Evolutionary conservation across 2,797 vertebrate species (phyloP), one percentile per base, ranked within the genome.

Genomic region (Glossophaga mutica): DNA sequence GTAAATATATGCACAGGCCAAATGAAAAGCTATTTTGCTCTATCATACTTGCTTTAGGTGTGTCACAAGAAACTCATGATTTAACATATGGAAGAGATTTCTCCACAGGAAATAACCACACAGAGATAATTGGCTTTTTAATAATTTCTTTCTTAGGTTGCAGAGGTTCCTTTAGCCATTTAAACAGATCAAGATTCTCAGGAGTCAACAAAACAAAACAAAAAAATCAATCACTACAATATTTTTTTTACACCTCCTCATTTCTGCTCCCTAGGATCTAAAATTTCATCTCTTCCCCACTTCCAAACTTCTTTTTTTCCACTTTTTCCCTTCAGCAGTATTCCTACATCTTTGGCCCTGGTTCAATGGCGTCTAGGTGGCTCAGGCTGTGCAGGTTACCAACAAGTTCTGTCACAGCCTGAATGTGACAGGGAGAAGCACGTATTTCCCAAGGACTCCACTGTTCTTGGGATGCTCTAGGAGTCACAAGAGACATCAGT

Each of bases 391-490:
- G 79, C 96, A 97, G 50, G 92, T 98, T 88, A 99, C 98, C 96
- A 99, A 98, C 0, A 98, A 98, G 67, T 71, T 67, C n/a, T 99
- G 96, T 0, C 92, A 98, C 0, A 98, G 96, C 92, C 98, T 98
- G 34, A 71, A 97, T 62, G 94, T 98, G 21, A 94, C 81, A 57
- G 97, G 97, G 62, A 97, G 97, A 86, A 81, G 97, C 73, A 98
- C 29, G 97, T 99, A 82, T 98, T 99, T 95, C 98, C 98, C 29
- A 98, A 98, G 1, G 98, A 98, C 8, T 98, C 98, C 76, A 97
- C 98, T 98, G 99, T 96, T 98, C 98, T 12, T 98, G 98, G 98
- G 98, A 98, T 8, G 98, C 98, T 14, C 74, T 99, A 71, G 98
- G 98, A 24, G 96, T 98, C 97, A 98, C 98, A 42, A 44, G 48